Conservation (phyloP, 1,140 invertebrate genomes). For the Drosophila auraria region DNA sequence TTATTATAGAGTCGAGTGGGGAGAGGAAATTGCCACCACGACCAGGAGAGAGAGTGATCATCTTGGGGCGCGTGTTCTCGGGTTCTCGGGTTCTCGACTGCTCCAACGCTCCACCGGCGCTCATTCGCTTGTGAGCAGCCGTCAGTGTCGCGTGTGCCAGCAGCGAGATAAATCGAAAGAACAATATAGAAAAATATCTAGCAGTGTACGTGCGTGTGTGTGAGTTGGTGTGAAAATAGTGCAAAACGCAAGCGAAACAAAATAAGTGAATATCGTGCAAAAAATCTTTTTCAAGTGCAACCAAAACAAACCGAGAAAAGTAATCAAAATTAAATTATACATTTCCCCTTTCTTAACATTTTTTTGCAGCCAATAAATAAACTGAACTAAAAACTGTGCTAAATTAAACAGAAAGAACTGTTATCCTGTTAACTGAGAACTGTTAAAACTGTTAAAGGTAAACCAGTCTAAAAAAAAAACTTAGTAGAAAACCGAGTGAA, state of each 20-base stretch:
- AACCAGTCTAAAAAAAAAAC: slow-evolving; percentile 15
- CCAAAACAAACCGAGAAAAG: slow-evolving; percentile 10
- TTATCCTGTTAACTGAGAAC: slow-evolving; percentile 12
- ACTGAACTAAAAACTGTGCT: slow-evolving; percentile 50
- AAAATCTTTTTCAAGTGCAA: slow-evolving; percentile 50
- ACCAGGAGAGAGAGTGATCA: slow-evolving; percentile 18
- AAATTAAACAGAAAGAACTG: slow-evolving; percentile 41
- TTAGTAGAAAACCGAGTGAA: slow-evolving; percentile 40
- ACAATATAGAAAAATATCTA: slow-evolving; percentile 33
- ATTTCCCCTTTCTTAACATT: slow-evolving; percentile 13
- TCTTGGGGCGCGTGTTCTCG: slow-evolving; percentile 22
- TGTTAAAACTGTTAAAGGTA: slow-evolving; percentile 19
- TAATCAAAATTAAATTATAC: slow-evolving; percentile 13
- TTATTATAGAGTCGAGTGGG: slow-evolving; percentile 5
- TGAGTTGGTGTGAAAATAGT: slow-evolving; percentile 47
- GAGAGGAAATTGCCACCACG: background rate
- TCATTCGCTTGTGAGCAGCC: slow-evolving; percentile 81
- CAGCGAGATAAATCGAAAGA: slow-evolving; percentile 47
- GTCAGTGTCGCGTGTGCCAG: slow-evolving; percentile 80
- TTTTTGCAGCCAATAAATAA: slow-evolving; percentile 50
- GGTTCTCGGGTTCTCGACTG: slow-evolving; percentile 16
- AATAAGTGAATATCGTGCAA: slow-evolving; percentile 29
- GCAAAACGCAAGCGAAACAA: slow-evolving; percentile 27
- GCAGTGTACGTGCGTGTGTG: slow-evolving; percentile 33
- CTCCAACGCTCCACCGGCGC: slow-evolving; percentile 7